phyloP scores from a whole-genome alignment of 2,888 invertebrate genomes.

The Capitulum mitella region DNA sequence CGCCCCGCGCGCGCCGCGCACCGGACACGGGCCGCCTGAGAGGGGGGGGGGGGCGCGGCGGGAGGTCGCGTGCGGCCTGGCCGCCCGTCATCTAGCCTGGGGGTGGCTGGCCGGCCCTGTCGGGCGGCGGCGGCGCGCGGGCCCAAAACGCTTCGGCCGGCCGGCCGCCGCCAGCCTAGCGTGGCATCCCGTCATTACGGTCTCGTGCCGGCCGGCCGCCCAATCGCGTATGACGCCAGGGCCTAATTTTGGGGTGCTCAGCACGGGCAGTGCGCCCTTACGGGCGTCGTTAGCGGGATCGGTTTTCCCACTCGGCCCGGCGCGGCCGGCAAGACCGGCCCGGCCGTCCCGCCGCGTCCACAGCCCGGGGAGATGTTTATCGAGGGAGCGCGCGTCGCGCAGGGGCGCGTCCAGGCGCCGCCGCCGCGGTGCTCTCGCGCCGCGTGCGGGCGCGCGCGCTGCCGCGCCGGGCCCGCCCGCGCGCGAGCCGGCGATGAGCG shows the following conservation, averaged over 20 bases:
- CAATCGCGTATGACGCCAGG: not conserved
- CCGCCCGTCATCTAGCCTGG: not conserved
- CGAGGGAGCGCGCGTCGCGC: not conserved
- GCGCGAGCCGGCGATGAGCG: not conserved
- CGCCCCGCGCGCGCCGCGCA: too few species aligned
- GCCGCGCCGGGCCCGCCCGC: not conserved
- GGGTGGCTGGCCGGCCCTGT: too few species aligned
- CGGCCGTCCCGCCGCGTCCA: not conserved
- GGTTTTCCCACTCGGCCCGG: conserved; percentile 1
- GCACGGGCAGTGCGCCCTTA: not conserved
- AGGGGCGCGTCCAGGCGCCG: not conserved
- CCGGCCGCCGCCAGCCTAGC: conserved; percentile 11
- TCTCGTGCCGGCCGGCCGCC: conserved; percentile 12
- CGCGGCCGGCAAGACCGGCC: not conserved
- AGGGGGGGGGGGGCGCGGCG: too few species aligned
- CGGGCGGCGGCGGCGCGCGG: not conserved
- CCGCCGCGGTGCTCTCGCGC: not conserved
- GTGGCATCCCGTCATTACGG: conserved; percentile 9
- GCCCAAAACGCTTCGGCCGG: not conserved
- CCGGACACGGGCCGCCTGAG: too few species aligned
- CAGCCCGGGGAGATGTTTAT: conserved; percentile 15
- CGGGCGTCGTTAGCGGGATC: not conserved
- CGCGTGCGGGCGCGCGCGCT: too few species aligned
- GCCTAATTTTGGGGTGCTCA: not conserved
- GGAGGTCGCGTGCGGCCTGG: too few species aligned